Conservation (phyloP, 2,113 vertebrate species). For the Climacteris rufus region DNA sequence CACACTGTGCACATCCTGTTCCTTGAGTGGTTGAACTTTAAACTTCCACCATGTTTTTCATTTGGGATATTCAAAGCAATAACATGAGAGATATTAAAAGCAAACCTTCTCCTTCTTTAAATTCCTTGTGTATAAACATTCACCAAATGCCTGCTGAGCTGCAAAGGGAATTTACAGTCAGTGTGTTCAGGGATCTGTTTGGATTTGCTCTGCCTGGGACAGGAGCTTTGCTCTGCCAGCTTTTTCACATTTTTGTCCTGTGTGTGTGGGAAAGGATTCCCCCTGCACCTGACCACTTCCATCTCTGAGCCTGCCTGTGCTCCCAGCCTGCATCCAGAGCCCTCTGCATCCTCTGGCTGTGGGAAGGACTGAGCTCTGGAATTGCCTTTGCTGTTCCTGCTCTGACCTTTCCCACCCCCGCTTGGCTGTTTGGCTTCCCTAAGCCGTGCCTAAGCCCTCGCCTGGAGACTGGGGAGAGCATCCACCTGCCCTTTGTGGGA, state of each 20-base stretch:
- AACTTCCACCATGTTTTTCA: background rate
- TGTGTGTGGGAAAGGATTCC: background rate
- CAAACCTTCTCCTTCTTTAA: background rate
- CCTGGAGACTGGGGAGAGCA: fast-evolving
- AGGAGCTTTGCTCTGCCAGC: background rate
- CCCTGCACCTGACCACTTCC: background rate
- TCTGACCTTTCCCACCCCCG: background rate
- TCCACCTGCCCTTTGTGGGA: background rate
- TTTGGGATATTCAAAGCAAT: background rate
- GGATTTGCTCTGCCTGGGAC: background rate
- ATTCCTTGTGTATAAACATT: background rate
- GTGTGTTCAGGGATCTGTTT: background rate
- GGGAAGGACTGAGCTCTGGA: background rate
- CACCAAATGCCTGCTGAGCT: background rate
- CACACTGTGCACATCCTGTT: background rate
- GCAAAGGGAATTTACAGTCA: background rate
- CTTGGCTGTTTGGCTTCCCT: background rate
- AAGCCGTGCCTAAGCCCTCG: background rate
- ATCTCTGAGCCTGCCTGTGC: background rate
- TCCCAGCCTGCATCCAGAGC: background rate
- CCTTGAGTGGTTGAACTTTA: background rate
- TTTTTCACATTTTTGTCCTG: background rate
- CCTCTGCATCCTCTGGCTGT: background rate
- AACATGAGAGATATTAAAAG: background rate
- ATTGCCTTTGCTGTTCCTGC: background rate